A percentile compares a stretch with the other conserved stretches of the same genome.
phyloP scores from a whole-genome alignment of 2,113 vertebrate species.

The Passer montanus region DNA sequence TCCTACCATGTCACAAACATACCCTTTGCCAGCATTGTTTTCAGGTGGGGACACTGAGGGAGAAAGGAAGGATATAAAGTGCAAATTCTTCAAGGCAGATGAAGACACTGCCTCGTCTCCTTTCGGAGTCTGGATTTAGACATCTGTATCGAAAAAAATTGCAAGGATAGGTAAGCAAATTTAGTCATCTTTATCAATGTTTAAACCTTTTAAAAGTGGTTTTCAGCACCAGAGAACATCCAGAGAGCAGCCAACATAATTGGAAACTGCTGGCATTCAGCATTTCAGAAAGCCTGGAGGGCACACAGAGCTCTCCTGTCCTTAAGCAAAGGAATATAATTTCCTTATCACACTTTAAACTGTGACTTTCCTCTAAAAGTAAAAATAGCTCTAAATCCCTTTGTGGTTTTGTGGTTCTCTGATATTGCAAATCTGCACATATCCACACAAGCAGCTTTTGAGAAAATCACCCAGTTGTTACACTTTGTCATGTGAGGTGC shows the following conservation, averaged over 20 bases:
- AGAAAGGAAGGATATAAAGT: neutral
- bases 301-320: neutral
- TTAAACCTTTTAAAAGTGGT: neutral
- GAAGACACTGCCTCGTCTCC: neutral
- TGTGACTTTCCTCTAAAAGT: slow-evolving; percentile 36
- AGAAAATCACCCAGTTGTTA: slow-evolving; percentile 10
- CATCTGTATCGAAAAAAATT: neutral
- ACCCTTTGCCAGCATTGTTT: neutral
- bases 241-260: neutral
- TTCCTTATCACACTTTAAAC: slow-evolving; percentile 42
- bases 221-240: neutral
- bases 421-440: slow-evolving; percentile 7
- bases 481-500: neutral
- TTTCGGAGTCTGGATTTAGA: neutral
- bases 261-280: neutral
- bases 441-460: slow-evolving; percentile 24
- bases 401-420: slow-evolving; percentile 48
- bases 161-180: neutral
- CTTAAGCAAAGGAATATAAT: slow-evolving; percentile 27
- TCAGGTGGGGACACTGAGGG: neutral
- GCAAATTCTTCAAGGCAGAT: neutral
- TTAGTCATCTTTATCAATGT: neutral
- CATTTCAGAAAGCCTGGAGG: slow-evolving; percentile 11
- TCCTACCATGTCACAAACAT: neutral
- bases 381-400: slow-evolving; percentile 39